A percentile compares a stretch with the other conserved stretches of the same genome.
phyloP scores from a whole-genome alignment of 2,888 invertebrate species.

The Sarcophaga caerulescens region DNA sequence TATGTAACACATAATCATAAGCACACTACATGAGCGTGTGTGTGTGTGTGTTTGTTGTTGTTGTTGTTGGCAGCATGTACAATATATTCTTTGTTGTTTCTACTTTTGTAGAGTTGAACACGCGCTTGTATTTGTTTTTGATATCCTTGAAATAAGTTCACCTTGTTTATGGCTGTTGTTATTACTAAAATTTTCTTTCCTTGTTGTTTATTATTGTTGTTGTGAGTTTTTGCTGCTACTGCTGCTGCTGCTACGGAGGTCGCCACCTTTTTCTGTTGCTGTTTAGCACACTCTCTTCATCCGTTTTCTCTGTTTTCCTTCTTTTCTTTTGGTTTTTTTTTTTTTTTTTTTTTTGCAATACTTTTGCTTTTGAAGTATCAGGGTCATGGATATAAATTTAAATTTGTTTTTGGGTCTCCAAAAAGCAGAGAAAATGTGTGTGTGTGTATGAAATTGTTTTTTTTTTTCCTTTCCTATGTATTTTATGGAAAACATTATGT shows the following conservation, averaged over 20 bases:
- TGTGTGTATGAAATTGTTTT: not conserved
- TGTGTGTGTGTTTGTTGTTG: not conserved
- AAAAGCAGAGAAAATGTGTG: slow-evolving; percentile 51
- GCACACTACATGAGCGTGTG: not conserved
- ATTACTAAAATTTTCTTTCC: slow-evolving; percentile 39
- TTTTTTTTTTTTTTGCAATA: slow-evolving; percentile 41
- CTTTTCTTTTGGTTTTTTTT: not conserved
- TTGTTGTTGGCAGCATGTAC: not conserved
- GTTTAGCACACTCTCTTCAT: not conserved
- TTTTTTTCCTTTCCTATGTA: too few species aligned
- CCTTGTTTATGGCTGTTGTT: slow-evolving; percentile 60
- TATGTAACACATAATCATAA: not conserved
- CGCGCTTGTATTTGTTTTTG: slow-evolving; percentile 66
- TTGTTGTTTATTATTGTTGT: slow-evolving; percentile 42
- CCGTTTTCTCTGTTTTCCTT: slow-evolving; percentile 9
- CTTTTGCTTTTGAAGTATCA: slow-evolving; percentile 76
- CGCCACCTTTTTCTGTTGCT: slow-evolving; percentile 18
- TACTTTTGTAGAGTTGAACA: slow-evolving; percentile 58
- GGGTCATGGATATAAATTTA: slow-evolving; percentile 80
- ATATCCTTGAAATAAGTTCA: slow-evolving; percentile 69
- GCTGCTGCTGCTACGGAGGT: slow-evolving; percentile 52
- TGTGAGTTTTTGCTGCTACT: slow-evolving; percentile 57
- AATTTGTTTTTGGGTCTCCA: slow-evolving; percentile 77
- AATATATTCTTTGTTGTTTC: slow-evolving; percentile 45
- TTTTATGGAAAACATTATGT: slow-evolving; percentile 19